Percentiles rank a stretch among this genome's conserved stretches.
Evolutionary conservation across 1,140 invertebrate genomes (phyloP).

Genomic region (Lepidurus couesii): DNA sequence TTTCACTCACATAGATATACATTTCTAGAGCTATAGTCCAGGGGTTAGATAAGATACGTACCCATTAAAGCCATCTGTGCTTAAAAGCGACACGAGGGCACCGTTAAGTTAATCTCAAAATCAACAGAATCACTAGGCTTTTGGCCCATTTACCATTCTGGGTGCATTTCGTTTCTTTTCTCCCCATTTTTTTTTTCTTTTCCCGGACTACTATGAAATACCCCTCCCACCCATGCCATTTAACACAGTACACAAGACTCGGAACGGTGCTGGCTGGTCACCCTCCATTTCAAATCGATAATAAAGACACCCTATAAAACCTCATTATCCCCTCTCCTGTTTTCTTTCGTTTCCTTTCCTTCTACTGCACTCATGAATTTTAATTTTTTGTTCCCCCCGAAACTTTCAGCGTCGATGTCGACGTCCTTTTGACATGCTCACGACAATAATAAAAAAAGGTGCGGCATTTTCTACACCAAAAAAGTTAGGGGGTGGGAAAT

Average conservation of each 20-base stretch:
- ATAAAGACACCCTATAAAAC: constrained; percentile 19
- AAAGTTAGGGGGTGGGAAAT: background rate
- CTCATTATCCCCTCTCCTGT: background rate
- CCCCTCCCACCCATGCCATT: background rate
- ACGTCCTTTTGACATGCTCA: background rate
- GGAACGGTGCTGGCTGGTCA: background rate
- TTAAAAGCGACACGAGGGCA: background rate
- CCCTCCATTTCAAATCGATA: constrained; percentile 17
- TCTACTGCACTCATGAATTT: background rate
- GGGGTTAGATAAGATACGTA: background rate
- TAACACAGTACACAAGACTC: constrained; percentile 4
- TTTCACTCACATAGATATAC: background rate
- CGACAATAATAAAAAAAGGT: background rate
- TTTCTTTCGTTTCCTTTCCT: background rate
- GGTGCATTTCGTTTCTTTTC: background rate
- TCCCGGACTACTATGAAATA: background rate
- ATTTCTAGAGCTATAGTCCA: background rate
- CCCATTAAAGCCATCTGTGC: constrained; percentile 21
- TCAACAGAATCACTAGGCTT: background rate
- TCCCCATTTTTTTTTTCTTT: constrained; percentile 15
- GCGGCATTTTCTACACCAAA: background rate
- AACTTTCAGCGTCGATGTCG: background rate
- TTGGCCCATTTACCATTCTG: constrained; percentile 11
- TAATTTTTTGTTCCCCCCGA: background rate
- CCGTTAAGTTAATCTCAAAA: constrained; percentile 16